Base-by-base conservation (phyloP, 2,797 vertebrate species). In the Mormyrops boulengeri region DNA sequence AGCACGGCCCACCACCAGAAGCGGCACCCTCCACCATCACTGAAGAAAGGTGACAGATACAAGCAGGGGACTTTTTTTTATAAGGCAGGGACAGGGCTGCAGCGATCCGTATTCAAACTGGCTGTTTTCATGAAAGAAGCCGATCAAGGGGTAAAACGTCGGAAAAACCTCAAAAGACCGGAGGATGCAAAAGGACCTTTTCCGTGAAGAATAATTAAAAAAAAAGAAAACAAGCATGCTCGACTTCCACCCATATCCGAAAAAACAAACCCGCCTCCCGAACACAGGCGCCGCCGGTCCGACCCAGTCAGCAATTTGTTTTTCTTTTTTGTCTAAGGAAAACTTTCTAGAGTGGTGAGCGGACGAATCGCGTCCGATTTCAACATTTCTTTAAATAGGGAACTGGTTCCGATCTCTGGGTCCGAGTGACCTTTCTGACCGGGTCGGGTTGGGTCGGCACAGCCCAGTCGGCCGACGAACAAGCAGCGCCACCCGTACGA, bases 1-100 rank as follows among this genome's bases (percentile, higher is more conserved):
- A 95, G 95, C 93, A 93, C 90, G 92, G 89, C 88, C 94, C 93
- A 92, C 92, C 93, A 92, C 92, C 91, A 92, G 93, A 92, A 93
- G 34, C 85, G 30, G 50, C 50, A 87, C 53, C 85, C 82, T 26
- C 82, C 82, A 85, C 47, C 82, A 82, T 47, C 77, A 80, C 38
- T 44, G 73, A 44, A 82, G 38, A 82, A 82, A 82, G 6, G 2
- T 0, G 77, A n/a, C 77, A 44, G 19, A n/a, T n/a, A 47, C 17
- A 9, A 82, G 38, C 77, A 9, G 17, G 17, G 38, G 6, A 6
- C 73, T 41, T 17, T 44, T 17, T 44, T 30, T 7, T 69, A 14
- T 34, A 34, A 34, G 66, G 2, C 19, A 14, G 19, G 19, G 41
- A 19, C 17, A 82, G 41, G 12, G 69, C 69, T 17, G 6, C 19